Conservation (phyloP, 2,888 invertebrate genomes). For the Noctua janthe region DNA sequence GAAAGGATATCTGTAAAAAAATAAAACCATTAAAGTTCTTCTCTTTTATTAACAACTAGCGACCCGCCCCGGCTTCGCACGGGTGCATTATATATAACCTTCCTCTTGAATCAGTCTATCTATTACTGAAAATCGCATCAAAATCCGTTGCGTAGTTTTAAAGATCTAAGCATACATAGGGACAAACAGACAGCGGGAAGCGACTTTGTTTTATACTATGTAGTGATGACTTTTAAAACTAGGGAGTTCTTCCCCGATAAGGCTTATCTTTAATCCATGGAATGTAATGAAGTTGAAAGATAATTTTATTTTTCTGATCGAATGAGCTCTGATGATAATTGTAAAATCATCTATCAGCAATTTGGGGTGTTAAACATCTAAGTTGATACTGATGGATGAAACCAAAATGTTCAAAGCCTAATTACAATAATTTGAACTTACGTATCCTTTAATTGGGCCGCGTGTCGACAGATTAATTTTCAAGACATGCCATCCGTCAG, state of each 20-base stretch:
- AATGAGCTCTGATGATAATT: slow-evolving; percentile 8
- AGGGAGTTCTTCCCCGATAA: slow-evolving; percentile 1
- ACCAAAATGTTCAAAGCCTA: neutral
- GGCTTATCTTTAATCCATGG: neutral
- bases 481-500: slow-evolving; percentile 67
- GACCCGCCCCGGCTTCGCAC: no score
- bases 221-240: neutral
- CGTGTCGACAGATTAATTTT: slow-evolving; percentile 30
- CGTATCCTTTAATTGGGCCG: slow-evolving; percentile 61
- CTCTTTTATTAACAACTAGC: neutral
- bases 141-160: no score
- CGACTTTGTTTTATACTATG: no score
- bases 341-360: neutral
- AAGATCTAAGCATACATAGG: no score
- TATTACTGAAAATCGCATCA: no score
- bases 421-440: slow-evolving; percentile 55
- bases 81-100: no score
- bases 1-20: slow-evolving; percentile 68
- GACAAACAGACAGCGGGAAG: no score
- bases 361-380: neutral
- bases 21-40: neutral
- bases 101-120: no score
- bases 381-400: neutral
- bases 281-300: slow-evolving; percentile 8
- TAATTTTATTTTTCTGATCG: neutral